Base-by-base conservation (phyloP, 2,888 invertebrate genomes). In the Lamellibrachia columna region DNA sequence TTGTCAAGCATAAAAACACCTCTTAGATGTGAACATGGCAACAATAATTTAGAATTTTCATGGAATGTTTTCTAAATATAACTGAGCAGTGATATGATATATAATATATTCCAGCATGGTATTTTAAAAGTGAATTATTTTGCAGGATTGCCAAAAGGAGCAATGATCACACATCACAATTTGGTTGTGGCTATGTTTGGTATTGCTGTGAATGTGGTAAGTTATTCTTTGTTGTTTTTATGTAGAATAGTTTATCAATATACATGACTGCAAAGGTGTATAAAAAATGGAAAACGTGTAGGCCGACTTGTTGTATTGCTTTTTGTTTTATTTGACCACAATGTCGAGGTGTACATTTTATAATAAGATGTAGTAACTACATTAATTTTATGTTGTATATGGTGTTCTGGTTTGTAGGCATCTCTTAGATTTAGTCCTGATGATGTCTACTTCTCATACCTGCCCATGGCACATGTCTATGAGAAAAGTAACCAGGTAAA, bases 391-490 rank as follows among this genome's bases (percentile, higher is more conserved):
- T 75, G 3, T 22, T 6, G 75, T 75, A 75, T 75, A 9, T 75
- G 15, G 4, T 75, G 11, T 75, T n/a, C 22, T 75, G 22, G n/a
- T 75, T 75, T 75, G 22, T 75, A 75, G 75, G 22, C 75, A 75
- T 22, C 22, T 75, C 75, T 75, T 22, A 75, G 91, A 15, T 52
- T 93, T 40, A 75, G 90, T 55, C 91, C 93, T 94, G 28, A 94
- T 15, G 96, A 96, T 92, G 93, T 94, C 40, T 95, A 96, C 93
- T 98, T 99, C 95, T 99, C 99, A 94, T 99, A 99, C 97, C 97
- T 99, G 95, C 99, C 99, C 0, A 97, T 99, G 95, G 99, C 99
- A 11, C 99, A 99, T 97, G 99, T 99, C 98, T 97, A 99, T 95
- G 99, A 99, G 97, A 97, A 99, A 93, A 94, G 95, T 52, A 94